Percentiles rank a stretch among this genome's conserved stretches.
Conservation (phyloP, 1,140 invertebrate genomes). For the Helicoverpa armigera region DNA sequence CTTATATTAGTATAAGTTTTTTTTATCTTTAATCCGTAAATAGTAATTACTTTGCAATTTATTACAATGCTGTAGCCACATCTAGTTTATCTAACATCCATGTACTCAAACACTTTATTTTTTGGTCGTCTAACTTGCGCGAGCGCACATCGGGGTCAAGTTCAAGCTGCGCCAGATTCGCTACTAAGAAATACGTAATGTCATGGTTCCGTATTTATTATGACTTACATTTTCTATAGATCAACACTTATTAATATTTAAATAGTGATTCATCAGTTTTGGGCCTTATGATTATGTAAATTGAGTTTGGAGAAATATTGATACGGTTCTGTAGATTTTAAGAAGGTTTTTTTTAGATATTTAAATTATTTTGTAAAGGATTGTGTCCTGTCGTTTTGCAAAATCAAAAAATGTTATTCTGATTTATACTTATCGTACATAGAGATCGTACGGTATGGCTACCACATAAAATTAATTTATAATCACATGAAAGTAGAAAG, state of each 20-base stretch:
- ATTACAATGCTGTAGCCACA: background rate
- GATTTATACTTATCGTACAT: no score
- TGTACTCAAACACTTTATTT: conserved; percentile 31
- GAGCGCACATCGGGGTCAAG: conserved; percentile 44
- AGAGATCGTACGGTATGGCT: no score
- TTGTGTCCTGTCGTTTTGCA: no score
- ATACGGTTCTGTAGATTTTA: background rate
- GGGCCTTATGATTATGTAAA: background rate
- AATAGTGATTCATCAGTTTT: conserved; percentile 14
- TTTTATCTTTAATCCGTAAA: no score
- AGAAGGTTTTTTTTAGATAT: background rate
- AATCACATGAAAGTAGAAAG: no score
- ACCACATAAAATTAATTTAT: no score
- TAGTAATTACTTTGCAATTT: no score
- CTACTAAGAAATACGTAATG: conserved; percentile 19
- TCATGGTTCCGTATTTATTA: conserved; percentile 36
- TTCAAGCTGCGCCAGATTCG: conserved; percentile 15
- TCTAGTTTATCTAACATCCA: background rate
- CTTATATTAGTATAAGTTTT: no score
- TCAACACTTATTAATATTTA: conserved; percentile 12
- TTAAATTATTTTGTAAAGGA: background rate
- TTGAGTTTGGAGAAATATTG: background rate
- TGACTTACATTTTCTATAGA: conserved; percentile 19
- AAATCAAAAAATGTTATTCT: no score
- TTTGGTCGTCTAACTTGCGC: conserved; percentile 22